Evolutionary conservation across 2,888 invertebrate species (phyloP), one percentile per base, ranked within the genome.

Genomic region (Epirrhoe tristata): DNA sequence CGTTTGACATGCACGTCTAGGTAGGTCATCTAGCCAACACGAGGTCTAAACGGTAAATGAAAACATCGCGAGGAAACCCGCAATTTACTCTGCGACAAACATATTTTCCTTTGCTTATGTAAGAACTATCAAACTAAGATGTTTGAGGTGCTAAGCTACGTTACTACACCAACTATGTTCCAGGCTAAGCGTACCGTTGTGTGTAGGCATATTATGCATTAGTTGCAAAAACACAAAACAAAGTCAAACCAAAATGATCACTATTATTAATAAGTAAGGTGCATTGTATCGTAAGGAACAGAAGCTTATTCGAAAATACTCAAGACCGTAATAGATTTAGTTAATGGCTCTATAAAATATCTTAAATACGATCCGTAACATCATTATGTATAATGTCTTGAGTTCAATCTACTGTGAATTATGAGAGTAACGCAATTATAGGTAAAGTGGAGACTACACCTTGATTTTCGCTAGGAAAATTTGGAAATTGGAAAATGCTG

Each of bases 281-380:
- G 36, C 10, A 24, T 12, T 43, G 39, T 12, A 8, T 59, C 36
- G 17, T 50, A 43, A 36, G 5, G 12, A 58, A 58, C 36, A 14
- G 43, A 6, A 14, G 14, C 51, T 55, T 55, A 36, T 60, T 52
- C 50, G 48, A 55, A 53, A 43, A 51, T 24, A 32, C 31, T 63
- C 53, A 69, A 36, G 50, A 54, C 56, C 32, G 43, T 74, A 77
- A 80, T 82, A 79, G 77, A 81, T 83, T 77, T 71, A 69, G 69
- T 74, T 81, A 85, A 84, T 84, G 79, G 80, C 71, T 70, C 77
- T 73, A 80, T 85, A 81, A 85, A 84, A 81, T 81, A 78, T 79
- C 79, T 77, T 76, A 74, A 71, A 60, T 54, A 73, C 68, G 69
- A 66, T 50, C 48, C 51, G 39, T 63, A 66, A 66, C 52, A 43